Evolutionary conservation across 1,140 invertebrate species (phyloP).

Genomic region (Drosophila cardini): DNA sequence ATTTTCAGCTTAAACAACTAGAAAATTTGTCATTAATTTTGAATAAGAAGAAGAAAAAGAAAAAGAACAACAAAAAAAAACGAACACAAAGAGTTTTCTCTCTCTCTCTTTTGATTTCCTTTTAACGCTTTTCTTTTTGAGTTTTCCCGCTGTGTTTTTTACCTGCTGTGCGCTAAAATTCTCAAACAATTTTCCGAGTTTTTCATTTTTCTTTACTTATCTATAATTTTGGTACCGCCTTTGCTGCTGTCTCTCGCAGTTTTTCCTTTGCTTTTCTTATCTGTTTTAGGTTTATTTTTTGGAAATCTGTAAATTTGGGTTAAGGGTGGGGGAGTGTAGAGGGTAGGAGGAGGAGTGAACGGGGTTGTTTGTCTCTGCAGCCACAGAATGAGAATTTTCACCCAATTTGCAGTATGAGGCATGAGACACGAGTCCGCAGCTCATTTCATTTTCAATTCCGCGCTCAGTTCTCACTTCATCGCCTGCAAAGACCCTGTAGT

Average conservation of each 20-base stretch:
- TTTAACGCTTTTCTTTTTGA: conserved; percentile 5
- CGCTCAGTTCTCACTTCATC: conserved; percentile 23
- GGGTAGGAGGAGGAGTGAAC: not conserved
- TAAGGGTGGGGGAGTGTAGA: not conserved
- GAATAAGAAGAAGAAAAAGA: conserved; percentile 10
- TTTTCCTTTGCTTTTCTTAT: not conserved
- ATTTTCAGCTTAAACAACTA: conserved; percentile 21
- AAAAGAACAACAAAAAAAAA: too few species aligned
- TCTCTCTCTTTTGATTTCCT: conserved; percentile 20
- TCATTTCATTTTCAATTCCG: conserved; percentile 38
- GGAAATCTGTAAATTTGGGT: not conserved
- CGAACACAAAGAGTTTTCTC: conserved; percentile 20
- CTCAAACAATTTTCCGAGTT: conserved; percentile 29
- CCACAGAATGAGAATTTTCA: conserved; percentile 24
- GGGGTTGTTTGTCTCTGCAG: not conserved
- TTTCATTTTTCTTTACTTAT: conserved; percentile 15
- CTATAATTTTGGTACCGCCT: conserved; percentile 18
- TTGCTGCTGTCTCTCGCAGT: conserved; percentile 5
- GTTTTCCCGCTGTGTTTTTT: conserved; percentile 22
- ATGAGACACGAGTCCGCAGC: conserved; percentile 11
- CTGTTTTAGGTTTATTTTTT: not conserved
- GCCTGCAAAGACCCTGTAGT: not conserved
- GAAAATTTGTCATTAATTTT: conserved; percentile 41
- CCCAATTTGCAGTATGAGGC: conserved; percentile 28
- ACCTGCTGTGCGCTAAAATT: conserved; percentile 49